These are phyloP conservation scores for Bambusicola thoracicus DNA, from an alignment of 2,113 vertebrate species.

Conservation along the genomic window DNA sequence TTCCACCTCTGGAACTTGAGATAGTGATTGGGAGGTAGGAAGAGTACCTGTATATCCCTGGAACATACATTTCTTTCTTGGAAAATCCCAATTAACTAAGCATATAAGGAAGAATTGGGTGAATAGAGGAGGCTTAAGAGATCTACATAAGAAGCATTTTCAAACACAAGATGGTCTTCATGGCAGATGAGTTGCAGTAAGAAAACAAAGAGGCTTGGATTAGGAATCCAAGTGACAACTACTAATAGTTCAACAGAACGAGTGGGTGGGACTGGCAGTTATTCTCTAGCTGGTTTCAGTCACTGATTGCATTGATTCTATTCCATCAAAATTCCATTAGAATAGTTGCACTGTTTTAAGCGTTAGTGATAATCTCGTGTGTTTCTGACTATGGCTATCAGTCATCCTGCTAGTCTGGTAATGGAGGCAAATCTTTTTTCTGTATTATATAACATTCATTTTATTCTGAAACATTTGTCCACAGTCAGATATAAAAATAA, in stretches of 20 bases:
- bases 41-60: neutral
- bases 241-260: neutral
- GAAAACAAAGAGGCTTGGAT: neutral
- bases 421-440: neutral
- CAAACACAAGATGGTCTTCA: neutral
- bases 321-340: neutral
- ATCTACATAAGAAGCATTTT: constrained; percentile 11
- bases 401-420: neutral
- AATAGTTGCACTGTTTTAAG: neutral
- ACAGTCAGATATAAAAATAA: neutral
- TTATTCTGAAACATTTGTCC: neutral
- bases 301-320: neutral
- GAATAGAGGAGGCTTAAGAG: constrained; percentile 12
- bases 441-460: neutral
- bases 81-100: constrained; percentile 4
- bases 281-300: neutral
- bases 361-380: neutral
- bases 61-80: neutral
- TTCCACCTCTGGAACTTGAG: neutral
- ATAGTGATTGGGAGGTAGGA: neutral
- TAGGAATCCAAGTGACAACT: neutral
- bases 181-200: neutral
- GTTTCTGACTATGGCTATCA: neutral
- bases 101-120: neutral
- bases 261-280: neutral